Conservation (phyloP, 2,888 invertebrate species). For the Smittia aterrima region DNA sequence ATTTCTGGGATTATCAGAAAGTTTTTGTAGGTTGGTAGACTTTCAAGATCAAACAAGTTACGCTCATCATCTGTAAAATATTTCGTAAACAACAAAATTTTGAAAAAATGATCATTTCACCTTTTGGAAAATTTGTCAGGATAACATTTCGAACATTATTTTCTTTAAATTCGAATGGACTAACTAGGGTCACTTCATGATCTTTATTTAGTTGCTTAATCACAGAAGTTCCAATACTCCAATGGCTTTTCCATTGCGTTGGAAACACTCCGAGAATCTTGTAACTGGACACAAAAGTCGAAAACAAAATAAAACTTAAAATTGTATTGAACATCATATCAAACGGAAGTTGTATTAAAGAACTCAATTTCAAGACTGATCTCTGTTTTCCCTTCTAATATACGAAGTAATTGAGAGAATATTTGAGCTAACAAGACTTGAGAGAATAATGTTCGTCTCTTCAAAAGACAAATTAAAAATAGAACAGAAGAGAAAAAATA, state of each 20-base stretch:
- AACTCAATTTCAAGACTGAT: too few relatives aligned
- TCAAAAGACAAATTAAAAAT: too few relatives aligned
- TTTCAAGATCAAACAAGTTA: not conserved
- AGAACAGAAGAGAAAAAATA: too few relatives aligned
- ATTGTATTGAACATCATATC: not conserved
- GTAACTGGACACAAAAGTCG: not conserved
- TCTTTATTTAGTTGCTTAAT: not conserved
- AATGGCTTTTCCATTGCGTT: not conserved
- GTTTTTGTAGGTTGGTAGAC: not conserved
- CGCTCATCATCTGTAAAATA: not conserved
- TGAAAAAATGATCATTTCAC: not conserved
- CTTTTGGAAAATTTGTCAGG: not conserved
- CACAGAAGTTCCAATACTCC: not conserved
- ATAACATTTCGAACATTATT: not conserved
- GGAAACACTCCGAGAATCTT: not conserved
- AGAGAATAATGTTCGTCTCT: too few relatives aligned
- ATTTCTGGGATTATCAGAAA: not conserved
- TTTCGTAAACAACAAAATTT: not conserved
- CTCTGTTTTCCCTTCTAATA: too few relatives aligned
- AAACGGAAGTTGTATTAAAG: too few relatives aligned
- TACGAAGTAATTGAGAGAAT: too few relatives aligned
- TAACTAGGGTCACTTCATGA: slow-evolving; percentile 7
- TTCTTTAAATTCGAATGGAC: not conserved
- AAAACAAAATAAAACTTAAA: not conserved
- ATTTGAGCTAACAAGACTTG: too few relatives aligned